Base-by-base conservation (phyloP, 2,888 invertebrate species). In the Crepidodera aurea region DNA sequence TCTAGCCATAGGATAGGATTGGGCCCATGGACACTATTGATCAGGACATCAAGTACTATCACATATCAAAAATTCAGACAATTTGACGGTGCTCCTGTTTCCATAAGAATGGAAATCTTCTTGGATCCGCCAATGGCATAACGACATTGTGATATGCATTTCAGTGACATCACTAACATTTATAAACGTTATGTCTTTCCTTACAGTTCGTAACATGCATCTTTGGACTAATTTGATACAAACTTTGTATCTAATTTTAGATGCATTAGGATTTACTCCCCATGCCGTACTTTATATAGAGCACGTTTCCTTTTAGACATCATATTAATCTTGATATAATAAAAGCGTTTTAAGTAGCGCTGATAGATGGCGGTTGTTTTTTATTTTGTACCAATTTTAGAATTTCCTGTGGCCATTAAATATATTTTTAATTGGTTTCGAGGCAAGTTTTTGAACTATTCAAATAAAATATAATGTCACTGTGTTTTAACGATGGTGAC, bases 181-280 rank as follows among this genome's bases (percentile, higher is more conserved):
- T 34, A 34, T 13, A 34, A 34, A 34, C 12, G 5, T n/a, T 34
- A 13, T 34, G 34, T 34, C n/a, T 12, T 34, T 34, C 13, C 34
- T 34, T 34, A 10, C 13, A 34, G 13, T 12, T 13, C 34, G 13
- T 34, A 34, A 13, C 3, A 34, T 3, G 34, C 34, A 13, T 19
- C 44, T 44, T 25, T 10, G 22, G 22, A 16, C 34, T 34, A 34
- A 34, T 34, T 34, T 34, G 12, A 34, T 34, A 34, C 34, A 34
- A 13, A 34, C 8, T 34, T 34, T 13, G 2, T 25, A 22, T 44
- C 22, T 44, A 44, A 44, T 44, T 44, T 44, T 44, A 44, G 44
- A 44, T 44, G 44, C 44, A 44, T 22, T 44, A 22, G 44, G 25
- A 44, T 12, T 16, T 12, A 8, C 13, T 22, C 22, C 44, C 44